These are phyloP conservation scores for Daphoenositta chrysoptera DNA, from an alignment of 2,113 vertebrate species.

Conservation along the genomic window DNA sequence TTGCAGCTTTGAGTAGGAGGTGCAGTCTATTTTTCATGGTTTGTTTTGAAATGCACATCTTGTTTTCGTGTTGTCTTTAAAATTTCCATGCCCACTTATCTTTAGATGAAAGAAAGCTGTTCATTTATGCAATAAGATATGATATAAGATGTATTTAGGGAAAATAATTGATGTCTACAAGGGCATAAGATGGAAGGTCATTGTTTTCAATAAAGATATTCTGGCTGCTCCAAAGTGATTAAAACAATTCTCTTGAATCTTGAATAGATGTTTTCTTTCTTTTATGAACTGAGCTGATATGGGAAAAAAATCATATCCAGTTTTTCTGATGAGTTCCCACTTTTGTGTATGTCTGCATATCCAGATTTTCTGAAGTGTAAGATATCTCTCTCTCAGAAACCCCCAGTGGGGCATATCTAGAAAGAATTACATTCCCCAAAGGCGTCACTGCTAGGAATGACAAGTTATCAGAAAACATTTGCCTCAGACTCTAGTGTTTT, in stretches of 20 bases:
- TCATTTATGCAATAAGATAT: neutral
- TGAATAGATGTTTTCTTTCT: neutral
- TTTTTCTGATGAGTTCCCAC: neutral
- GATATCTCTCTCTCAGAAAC: neutral
- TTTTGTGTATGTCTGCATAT: neutral
- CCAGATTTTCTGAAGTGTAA: neutral
- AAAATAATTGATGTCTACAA: neutral
- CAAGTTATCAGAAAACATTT: neutral
- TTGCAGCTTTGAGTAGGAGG: conserved; percentile 51
- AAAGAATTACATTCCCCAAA: neutral
- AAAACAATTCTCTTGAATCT: neutral
- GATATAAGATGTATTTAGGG: neutral
- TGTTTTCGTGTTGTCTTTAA: conserved; percentile 34
- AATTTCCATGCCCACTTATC: conserved; percentile 32
- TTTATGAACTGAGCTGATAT: neutral
- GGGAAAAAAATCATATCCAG: neutral
- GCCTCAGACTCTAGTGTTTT: neutral
- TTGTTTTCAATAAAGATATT: neutral
- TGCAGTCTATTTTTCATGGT: conserved; percentile 33
- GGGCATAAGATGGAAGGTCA: neutral
- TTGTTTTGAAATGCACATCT: conserved; percentile 56
- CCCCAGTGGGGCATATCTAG: neutral
- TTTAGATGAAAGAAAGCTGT: conserved; percentile 8
- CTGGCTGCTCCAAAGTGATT: neutral
- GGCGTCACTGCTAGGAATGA: neutral